Evolutionary conservation across 2,888 invertebrate genomes (phyloP), one percentile per base, ranked within the genome.

Genomic region (Tiliacea citrago): DNA sequence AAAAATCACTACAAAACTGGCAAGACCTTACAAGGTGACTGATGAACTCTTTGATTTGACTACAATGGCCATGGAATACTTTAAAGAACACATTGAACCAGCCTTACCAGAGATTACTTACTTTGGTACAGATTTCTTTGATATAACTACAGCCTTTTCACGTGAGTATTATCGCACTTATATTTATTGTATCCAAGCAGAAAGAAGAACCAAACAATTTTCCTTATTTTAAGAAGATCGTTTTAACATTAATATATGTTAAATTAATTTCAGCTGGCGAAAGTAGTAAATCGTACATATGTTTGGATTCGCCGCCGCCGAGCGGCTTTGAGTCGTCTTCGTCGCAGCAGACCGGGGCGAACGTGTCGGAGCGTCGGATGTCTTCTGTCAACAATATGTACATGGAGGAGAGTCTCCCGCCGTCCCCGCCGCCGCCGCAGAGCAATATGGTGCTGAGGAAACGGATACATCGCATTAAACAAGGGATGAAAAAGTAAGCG

Each of bases 41-140:
- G 99, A 99, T 95, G 99, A 99, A 94, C 96, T 99, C 75, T 98
- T 99, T 95, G 99, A 99, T 96, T 97, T 99, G 83, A 99, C 99
- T 57, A 99, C 99, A 57, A 99, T 99, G 99, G 99, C 99, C 53
- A 99, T 99, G 99, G 99, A 99, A 95, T 99, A 99, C 94, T 99
- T 99, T 94, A 99, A 99, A 93, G 99, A 99, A 93, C 98, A 98
- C 90, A 98, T 99, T 92, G 99, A 99, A 93, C 98, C 99, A 12
- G 98, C 98, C 86, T 96, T 99, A 90, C 99, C 99, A 55, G 98
- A 98, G 94, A 98, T 99, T 84, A 98, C 98, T 66, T 98, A 98
- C 93, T 98, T 98, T 93, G 98, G 98, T 86, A 97, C 98, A 68
- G 98, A 98, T 92, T 98, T 98, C 94, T 97, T 98, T 90, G 98